Evolutionary conservation across 2,113 vertebrate genomes (phyloP).

Genomic region (Burhinus oedicnemus): DNA sequence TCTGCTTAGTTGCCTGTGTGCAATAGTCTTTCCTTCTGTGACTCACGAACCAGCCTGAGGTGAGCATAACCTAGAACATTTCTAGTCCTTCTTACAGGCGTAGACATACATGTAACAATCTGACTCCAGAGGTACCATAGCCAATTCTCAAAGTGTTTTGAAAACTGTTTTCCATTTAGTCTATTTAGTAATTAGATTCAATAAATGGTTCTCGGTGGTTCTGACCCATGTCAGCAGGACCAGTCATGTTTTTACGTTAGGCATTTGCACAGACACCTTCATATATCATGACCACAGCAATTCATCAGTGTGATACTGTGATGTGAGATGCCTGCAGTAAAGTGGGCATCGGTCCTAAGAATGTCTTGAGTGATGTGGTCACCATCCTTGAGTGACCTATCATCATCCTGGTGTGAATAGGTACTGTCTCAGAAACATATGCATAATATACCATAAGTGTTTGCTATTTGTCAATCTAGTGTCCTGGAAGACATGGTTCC

Average conservation of each 20-base stretch:
- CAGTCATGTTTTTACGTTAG: background rate
- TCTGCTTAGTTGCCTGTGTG: background rate
- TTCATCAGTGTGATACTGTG: background rate
- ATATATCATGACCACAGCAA: background rate
- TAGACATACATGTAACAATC: background rate
- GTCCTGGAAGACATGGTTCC: background rate
- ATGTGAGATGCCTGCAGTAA: background rate
- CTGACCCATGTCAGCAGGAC: background rate
- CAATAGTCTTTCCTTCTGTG: background rate
- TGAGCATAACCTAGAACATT: background rate
- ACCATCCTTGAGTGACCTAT: background rate
- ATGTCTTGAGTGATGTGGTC: background rate
- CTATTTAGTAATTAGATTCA: background rate
- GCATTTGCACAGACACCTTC: background rate
- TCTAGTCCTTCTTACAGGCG: background rate
- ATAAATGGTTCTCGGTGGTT: background rate
- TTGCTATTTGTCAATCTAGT: background rate
- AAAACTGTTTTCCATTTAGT: background rate
- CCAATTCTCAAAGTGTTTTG: background rate
- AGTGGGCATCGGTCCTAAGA: background rate
- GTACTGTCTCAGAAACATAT: background rate
- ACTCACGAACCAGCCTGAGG: background rate
- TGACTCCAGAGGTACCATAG: background rate
- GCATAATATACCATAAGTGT: rapidly evolving
- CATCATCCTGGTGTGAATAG: background rate